Evolutionary conservation across 2,888 invertebrate genomes (phyloP).

Genomic region (Pristionchus entomophagus): DNA sequence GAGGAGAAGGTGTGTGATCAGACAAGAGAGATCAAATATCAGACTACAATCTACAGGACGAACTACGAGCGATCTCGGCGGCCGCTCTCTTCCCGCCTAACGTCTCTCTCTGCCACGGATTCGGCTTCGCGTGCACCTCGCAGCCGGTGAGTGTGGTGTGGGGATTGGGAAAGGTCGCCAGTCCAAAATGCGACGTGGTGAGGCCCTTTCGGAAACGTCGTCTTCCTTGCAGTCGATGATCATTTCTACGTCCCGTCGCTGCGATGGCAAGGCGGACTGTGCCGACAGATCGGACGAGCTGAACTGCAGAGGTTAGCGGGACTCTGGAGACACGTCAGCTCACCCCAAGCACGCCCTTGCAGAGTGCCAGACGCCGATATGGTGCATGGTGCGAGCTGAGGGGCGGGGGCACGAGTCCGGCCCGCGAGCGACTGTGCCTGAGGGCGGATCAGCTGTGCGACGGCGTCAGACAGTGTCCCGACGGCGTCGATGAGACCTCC

Average conservation of each 20-base stretch:
- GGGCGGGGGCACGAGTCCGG: conserved; percentile 38
- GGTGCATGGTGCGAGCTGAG: conserved; percentile 56
- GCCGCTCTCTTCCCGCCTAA: conserved; percentile 63
- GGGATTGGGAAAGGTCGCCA: too few species aligned
- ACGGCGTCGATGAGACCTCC: conserved; percentile 61
- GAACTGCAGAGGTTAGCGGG: conserved; percentile 53
- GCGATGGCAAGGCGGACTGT: conserved; percentile 68
- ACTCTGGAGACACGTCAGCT: conserved; percentile 51
- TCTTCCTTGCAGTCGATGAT: conserved; percentile 49
- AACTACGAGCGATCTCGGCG: conserved; percentile 53
- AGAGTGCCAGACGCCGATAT: conserved; percentile 69
- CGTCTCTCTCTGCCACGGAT: conserved; percentile 65
- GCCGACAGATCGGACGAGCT: conserved; percentile 65
- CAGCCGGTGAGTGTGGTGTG: conserved; percentile 59
- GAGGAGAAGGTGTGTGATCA: neutral
- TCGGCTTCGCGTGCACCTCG: conserved; percentile 68
- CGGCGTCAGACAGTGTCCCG: conserved; percentile 64
- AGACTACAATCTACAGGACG: neutral
- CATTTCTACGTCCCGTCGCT: conserved; percentile 59
- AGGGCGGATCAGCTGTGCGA: conserved; percentile 56
- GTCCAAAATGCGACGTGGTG: too few species aligned
- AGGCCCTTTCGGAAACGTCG: neutral
- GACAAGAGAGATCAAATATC: neutral
- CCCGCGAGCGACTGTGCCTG: conserved; percentile 21
- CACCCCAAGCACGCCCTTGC: conserved; percentile 52